Evolutionary conservation across 2,797 vertebrate genomes (phyloP), one percentile per base, ranked within the genome.

Genomic region (Sebastes iracundus): DNA sequence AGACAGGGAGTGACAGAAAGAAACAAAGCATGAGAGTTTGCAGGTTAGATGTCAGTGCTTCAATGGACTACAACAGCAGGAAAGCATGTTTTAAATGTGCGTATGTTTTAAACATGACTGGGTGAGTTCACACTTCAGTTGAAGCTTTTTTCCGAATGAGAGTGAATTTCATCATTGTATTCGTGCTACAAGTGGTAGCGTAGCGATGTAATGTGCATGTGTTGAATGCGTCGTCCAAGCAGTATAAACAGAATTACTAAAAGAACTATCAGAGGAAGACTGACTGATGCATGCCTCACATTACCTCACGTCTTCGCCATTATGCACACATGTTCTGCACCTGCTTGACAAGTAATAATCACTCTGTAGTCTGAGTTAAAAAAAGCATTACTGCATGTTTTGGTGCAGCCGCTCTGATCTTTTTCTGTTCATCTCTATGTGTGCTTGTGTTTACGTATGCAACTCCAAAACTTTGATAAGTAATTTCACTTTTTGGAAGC

Each of bases 21-120:
- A 80, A 75, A 68, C 62, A n/a, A 62, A 70, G 70, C 3, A 1
- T 75, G 6, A 56, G 53, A 66, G 38, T 56, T 52, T 75, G 65
- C 16, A 38, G 63, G 61, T 71, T 52, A 32, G 18, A 38, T 68
- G 72, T 27, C 67, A 60, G 59, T 5, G 3, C 33, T 55, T 75
- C 81, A 67, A 2, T 4, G 7, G 25, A 38, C 27, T 32, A 38
- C 52, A 27, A 71, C 18, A 28, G 23, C 2, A 23, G 23, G 18
- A 35, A 60, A 32, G 25, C 7, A 62, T 18, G 25, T 10, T 72
- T 6, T 63, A 52, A 49, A 79, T 68, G 53, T 66, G 33, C 16
- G 38, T 46, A 20, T 38, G 14, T 23, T 56, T 80, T 32, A 71
- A 60, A 63, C 32, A 63, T 18, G 22, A 12, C 3, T 38, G 8